These are phyloP conservation scores for Ceramica pisi DNA, from an alignment of 2,888 invertebrate species.

Conservation along the genomic window DNA sequence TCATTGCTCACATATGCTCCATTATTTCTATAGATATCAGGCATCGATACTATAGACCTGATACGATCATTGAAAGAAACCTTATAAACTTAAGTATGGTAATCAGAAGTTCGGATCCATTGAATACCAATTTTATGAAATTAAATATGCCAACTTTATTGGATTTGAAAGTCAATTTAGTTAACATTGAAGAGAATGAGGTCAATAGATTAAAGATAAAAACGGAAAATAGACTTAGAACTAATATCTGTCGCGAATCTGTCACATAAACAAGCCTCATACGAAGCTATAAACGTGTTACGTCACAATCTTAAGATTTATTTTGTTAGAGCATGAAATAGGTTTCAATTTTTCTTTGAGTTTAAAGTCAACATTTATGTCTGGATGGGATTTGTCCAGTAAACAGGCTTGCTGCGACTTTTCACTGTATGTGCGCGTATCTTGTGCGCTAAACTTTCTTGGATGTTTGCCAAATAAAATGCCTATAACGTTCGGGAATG, in stretches of 20 bases:
- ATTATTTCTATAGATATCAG: slow-evolving; percentile 64
- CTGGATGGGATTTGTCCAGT: slow-evolving; percentile 73
- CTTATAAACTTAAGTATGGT: slow-evolving; percentile 19
- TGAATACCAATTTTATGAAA: slow-evolving; percentile 26
- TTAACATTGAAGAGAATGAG: slow-evolving; percentile 14
- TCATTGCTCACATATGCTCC: slow-evolving; percentile 69
- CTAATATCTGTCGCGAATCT: neutral
- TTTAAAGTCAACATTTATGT: slow-evolving; percentile 70
- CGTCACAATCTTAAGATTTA: slow-evolving; percentile 35
- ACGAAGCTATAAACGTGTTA: slow-evolving; percentile 15
- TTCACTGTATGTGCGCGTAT: slow-evolving; percentile 57
- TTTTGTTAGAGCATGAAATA: slow-evolving; percentile 64
- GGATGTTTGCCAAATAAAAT: slow-evolving; percentile 63
- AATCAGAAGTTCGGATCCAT: slow-evolving; percentile 21
- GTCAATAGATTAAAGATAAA: slow-evolving; percentile 13
- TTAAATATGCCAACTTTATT: slow-evolving; percentile 23
- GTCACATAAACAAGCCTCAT: slow-evolving; percentile 9
- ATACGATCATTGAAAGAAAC: slow-evolving; percentile 22
- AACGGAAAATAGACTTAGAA: neutral
- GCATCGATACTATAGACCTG: slow-evolving; percentile 46
- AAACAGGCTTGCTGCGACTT: slow-evolving; percentile 67
- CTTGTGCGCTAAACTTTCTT: slow-evolving; percentile 53
- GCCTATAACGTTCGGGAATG: slow-evolving; percentile 39
- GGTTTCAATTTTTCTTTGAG: slow-evolving; percentile 67
- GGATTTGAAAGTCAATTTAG: slow-evolving; percentile 20